These are phyloP conservation scores for Eurypyga helias DNA, from an alignment of 2,113 vertebrate species.

Conservation along the genomic window DNA sequence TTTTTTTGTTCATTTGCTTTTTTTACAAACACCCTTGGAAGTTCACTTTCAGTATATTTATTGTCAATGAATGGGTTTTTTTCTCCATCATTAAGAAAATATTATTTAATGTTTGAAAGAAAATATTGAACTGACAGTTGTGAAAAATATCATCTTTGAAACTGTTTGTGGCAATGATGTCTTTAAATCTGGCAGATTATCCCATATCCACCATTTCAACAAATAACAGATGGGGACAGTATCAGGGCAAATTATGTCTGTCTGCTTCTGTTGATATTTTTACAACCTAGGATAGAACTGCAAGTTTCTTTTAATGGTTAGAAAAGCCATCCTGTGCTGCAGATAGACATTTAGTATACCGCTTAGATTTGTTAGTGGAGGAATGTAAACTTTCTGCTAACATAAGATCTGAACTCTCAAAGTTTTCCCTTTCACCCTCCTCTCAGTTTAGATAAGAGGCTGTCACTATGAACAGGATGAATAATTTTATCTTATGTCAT, in stretches of 20 bases:
- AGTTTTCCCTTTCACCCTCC: not conserved
- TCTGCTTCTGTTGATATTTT: not conserved
- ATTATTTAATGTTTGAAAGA: not conserved
- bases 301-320: not conserved
- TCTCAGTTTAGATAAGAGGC: not conserved
- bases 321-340: not conserved
- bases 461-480: not conserved
- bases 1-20: fast-evolving
- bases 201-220: not conserved
- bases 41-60: not conserved
- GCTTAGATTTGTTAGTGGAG: not conserved
- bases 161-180: not conserved
- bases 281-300: not conserved
- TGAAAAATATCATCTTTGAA: not conserved
- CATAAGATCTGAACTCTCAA: not conserved
- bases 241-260: not conserved
- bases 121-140: not conserved
- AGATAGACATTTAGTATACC: not conserved
- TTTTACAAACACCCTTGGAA: not conserved
- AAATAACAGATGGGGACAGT: not conserved
- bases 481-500: not conserved
- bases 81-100: not conserved
- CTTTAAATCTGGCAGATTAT: not conserved
- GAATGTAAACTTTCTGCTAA: not conserved
- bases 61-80: not conserved